Evolutionary conservation across 2,113 vertebrate genomes (phyloP).

Genomic region (Puntigrus tetrazona): DNA sequence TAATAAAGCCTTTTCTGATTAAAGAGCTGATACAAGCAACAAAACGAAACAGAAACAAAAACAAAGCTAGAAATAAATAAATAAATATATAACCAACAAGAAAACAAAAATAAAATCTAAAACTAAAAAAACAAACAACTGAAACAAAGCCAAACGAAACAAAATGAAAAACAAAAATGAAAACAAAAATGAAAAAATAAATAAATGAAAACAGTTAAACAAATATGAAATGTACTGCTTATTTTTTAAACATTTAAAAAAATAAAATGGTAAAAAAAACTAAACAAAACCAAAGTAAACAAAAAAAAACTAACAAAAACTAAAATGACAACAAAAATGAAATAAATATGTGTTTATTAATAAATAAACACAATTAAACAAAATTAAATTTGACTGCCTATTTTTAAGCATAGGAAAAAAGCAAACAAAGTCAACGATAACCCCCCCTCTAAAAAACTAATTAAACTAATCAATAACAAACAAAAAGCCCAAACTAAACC

Average conservation of each 20-base stretch:
- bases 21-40: neutral
- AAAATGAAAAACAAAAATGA: neutral
- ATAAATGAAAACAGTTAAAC: neutral
- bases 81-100: neutral
- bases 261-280: too few species aligned
- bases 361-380: neutral
- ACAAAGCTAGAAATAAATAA: neutral
- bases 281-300: too few species aligned
- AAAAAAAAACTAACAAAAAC: too few species aligned
- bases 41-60: neutral
- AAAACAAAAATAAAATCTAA: neutral
- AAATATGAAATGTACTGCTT: neutral
- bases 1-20: neutral
- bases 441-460: too few species aligned
- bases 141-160: too few species aligned
- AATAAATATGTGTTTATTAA: too few species aligned
- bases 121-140: too few species aligned
- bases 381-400: neutral
- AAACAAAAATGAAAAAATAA: neutral
- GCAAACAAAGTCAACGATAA: neutral
- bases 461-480: too few species aligned
- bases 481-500: too few species aligned
- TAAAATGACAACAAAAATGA: neutral
- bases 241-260: too few species aligned
- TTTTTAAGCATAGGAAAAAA: neutral